Conservation (phyloP, 1,140 invertebrate genomes). For the Drosophila sucinea region DNA sequence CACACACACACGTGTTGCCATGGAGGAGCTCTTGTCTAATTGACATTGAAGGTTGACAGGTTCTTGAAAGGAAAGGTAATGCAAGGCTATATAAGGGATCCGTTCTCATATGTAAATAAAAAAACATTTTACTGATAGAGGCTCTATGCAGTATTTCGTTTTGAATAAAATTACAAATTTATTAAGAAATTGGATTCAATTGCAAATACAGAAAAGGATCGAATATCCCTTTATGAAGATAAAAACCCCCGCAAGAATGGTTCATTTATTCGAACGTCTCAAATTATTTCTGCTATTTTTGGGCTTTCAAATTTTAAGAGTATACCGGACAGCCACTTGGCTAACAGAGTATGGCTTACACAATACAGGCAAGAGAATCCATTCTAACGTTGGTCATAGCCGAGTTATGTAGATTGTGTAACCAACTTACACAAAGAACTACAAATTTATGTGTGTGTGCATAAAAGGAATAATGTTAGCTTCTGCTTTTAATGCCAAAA, state of each 20-base stretch:
- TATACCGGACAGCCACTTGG: neutral
- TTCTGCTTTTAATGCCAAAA: conserved; percentile 1
- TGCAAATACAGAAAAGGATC: too few relatives aligned
- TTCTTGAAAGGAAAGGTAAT: neutral
- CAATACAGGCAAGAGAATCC: neutral
- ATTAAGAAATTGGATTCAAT: too few relatives aligned
- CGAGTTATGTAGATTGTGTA: neutral
- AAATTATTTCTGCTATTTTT: too few relatives aligned
- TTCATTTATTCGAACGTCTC: too few relatives aligned
- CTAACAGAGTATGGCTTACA: neutral
- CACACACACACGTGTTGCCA: neutral
- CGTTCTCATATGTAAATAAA: neutral
- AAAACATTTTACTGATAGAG: too few relatives aligned
- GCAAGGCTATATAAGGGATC: neutral
- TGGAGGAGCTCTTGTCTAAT: conserved; percentile 2
- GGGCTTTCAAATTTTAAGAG: too few relatives aligned
- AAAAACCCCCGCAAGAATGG: too few relatives aligned
- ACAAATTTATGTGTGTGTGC: neutral
- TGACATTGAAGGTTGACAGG: conserved; percentile 15
- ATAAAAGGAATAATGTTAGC: conserved; percentile 1
- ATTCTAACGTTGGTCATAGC: neutral
- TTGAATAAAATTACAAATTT: too few relatives aligned
- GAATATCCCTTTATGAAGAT: too few relatives aligned
- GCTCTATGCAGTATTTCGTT: too few relatives aligned
- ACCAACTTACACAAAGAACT: neutral